Evolutionary conservation across 2,888 invertebrate genomes (phyloP).

Genomic region (Hirtodrosophila trivittata): DNA sequence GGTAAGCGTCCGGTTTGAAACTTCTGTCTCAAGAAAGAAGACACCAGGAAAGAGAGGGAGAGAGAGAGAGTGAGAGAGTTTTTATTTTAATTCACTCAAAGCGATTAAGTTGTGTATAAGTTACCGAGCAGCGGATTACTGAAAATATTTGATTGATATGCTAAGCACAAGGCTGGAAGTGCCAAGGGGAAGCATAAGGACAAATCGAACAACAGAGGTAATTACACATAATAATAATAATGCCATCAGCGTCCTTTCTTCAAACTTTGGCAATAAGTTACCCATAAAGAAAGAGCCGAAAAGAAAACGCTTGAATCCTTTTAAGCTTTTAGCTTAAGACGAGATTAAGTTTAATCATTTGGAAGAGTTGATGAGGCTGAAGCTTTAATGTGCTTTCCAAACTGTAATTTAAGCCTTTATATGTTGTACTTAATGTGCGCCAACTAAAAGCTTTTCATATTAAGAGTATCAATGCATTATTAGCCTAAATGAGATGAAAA

Average conservation of each 20-base stretch:
- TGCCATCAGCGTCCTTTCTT: constrained; percentile 27
- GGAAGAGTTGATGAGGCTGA: no score
- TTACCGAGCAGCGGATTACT: constrained; percentile 42
- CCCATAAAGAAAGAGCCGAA: no score
- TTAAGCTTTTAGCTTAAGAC: no score
- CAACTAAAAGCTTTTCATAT: no score
- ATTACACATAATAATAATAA: constrained; percentile 27
- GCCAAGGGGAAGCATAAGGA: constrained; percentile 18
- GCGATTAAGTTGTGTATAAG: constrained; percentile 61
- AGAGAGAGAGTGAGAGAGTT: constrained; percentile 19
- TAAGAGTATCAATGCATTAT: no score
- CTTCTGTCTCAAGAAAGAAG: constrained; percentile 11
- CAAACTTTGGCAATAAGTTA: no score
- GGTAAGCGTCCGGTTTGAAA: neutral
- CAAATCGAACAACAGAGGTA: constrained; percentile 24
- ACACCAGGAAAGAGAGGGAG: neutral
- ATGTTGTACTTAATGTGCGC: no score
- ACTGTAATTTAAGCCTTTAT: no score
- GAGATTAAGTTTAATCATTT: no score
- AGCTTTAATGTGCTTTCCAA: no score
- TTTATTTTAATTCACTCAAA: constrained; percentile 67
- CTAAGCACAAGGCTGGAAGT: constrained; percentile 29
- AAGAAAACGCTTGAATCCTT: no score
- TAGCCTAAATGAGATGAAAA: no score
- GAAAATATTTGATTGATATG: constrained; percentile 57